phyloP scores from a whole-genome alignment of 1,140 invertebrate species.

The Aphelinus certus region DNA sequence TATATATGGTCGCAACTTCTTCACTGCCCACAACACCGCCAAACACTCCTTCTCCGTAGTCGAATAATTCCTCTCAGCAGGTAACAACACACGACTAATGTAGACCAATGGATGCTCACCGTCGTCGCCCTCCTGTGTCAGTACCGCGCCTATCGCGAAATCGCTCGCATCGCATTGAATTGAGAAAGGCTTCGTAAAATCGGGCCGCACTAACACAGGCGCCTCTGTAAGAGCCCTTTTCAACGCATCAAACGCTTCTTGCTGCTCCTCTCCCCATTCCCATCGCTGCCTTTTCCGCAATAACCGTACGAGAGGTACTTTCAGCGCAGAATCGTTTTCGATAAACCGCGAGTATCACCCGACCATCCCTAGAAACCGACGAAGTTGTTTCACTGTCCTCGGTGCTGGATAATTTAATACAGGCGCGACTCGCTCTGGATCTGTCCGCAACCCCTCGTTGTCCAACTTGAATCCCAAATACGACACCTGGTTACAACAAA shows the following conservation, averaged over 20 bases:
- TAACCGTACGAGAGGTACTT: background rate
- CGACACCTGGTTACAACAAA: background rate
- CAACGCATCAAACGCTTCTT: slow-evolving; percentile 36
- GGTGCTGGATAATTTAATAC: slow-evolving; percentile 41
- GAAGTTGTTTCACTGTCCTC: slow-evolving; percentile 42
- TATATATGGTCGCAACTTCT: background rate
- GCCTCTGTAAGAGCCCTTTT: slow-evolving; percentile 25
- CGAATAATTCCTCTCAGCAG: background rate
- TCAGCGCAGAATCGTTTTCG: background rate
- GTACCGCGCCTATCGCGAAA: background rate
- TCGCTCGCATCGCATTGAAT: slow-evolving; percentile 12
- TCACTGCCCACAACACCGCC: slow-evolving; percentile 2
- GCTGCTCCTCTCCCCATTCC: slow-evolving; percentile 17
- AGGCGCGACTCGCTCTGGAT: slow-evolving; percentile 16
- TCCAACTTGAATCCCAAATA: background rate
- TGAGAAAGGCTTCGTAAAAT: slow-evolving; percentile 32
- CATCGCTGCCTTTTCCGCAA: background rate
- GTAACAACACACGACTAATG: background rate
- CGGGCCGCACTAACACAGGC: slow-evolving; percentile 37
- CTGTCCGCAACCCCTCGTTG: background rate
- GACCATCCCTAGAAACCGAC: slow-evolving; percentile 49
- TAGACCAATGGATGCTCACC: background rate
- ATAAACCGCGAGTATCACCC: slow-evolving; percentile 49
- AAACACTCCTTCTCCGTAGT: slow-evolving; percentile 13
- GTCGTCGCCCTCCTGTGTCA: background rate